These are phyloP conservation scores for Paratrypauchen microcephalus DNA, from an alignment of 2,797 vertebrate species.

Conservation along the genomic window DNA sequence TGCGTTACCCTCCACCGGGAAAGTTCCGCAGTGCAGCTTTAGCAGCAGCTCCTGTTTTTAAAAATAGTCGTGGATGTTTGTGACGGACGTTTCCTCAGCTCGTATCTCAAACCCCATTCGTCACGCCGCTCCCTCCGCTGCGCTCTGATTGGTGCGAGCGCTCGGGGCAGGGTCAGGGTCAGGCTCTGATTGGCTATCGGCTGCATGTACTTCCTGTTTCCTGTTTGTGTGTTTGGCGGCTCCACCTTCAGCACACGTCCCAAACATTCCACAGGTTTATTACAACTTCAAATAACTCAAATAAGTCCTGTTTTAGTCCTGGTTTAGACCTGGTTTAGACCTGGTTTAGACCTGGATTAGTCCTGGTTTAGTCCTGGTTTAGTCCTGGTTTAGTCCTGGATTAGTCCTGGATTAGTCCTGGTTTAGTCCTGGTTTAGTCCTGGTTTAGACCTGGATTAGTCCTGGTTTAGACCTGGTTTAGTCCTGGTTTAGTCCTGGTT, in stretches of 20 bases:
- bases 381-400: neutral
- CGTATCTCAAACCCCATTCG: conserved; percentile 17
- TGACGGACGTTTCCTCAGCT: conserved; percentile 35
- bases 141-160: neutral
- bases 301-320: neutral
- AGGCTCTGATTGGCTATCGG: conserved; percentile 52
- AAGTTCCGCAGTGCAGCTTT: neutral
- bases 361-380: neutral
- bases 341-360: too few relatives aligned
- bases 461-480: neutral
- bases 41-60: neutral
- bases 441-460: neutral
- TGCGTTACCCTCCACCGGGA: too few relatives aligned
- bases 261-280: neutral
- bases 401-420: neutral
- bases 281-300: neutral
- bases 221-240: conserved; percentile 35
- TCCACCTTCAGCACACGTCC: conserved; percentile 3
- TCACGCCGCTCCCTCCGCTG: too few relatives aligned
- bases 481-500: neutral
- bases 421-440: neutral
- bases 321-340: neutral
- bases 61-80: neutral
- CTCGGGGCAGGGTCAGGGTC: conserved; percentile 35
- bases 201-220: conserved; percentile 42